These are phyloP conservation scores for Zygothrica quintamaculata DNA, from an alignment of 2,888 invertebrate genomes.

Conservation along the genomic window DNA sequence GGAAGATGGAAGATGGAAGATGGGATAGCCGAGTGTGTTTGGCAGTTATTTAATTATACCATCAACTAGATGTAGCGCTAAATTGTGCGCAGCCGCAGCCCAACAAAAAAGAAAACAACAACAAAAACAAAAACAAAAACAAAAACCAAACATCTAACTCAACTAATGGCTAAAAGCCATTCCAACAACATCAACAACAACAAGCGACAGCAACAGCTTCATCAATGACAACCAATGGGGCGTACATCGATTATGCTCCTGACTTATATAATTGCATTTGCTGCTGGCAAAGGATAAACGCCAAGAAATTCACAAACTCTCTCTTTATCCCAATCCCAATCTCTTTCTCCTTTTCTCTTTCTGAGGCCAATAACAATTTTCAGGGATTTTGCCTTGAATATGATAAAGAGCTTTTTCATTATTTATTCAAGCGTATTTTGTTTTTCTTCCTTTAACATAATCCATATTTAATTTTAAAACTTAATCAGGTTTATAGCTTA, in stretches of 20 bases:
- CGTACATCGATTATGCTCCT: conserved; percentile 64
- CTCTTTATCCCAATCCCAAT: too few relatives aligned
- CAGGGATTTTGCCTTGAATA: background rate
- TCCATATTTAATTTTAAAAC: too few relatives aligned
- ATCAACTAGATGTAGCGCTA: conserved; percentile 17
- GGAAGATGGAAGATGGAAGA: conserved; percentile 1
- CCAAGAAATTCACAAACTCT: conserved; percentile 14
- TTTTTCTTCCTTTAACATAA: too few relatives aligned
- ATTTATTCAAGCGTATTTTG: too few relatives aligned
- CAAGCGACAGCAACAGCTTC: conserved; percentile 30
- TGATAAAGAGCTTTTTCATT: too few relatives aligned
- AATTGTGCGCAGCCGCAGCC: conserved; percentile 6
- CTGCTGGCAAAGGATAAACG: conserved; percentile 16
- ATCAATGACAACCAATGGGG: conserved; percentile 60
- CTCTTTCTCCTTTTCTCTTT: too few relatives aligned
- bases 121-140: conserved; percentile 10
- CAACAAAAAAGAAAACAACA: conserved; percentile 4
- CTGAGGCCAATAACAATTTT: conserved; percentile 1
- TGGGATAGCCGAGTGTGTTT: conserved; percentile 9
- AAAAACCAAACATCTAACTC: too few relatives aligned
- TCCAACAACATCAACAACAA: conserved; percentile 9
- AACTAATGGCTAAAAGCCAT: too few relatives aligned
- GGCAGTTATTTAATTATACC: conserved; percentile 53
- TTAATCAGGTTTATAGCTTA: too few relatives aligned
- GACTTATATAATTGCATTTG: conserved; percentile 60